These are phyloP conservation scores for Misgurnus mizolepis DNA, from an alignment of 2,113 vertebrate genomes.

Conservation along the genomic window DNA sequence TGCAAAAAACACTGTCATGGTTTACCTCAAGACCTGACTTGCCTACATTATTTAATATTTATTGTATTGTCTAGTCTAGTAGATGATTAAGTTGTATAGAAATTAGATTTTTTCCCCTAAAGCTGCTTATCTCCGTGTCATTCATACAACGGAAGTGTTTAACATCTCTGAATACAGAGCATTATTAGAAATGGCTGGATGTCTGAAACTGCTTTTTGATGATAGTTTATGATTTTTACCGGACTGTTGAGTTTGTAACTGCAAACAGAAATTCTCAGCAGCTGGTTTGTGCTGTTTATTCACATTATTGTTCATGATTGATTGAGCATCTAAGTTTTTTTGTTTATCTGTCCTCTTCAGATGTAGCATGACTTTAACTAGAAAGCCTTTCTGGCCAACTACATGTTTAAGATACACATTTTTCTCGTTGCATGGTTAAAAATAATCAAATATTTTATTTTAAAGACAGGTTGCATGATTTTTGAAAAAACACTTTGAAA, in stretches of 20 bases:
- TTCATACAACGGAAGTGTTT: neutral
- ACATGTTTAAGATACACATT: too few relatives aligned
- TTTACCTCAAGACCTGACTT: neutral
- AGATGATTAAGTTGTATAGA: neutral
- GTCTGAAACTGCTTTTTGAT: constrained; percentile 10
- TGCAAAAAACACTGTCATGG: constrained; percentile 3
- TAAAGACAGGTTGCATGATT: too few relatives aligned
- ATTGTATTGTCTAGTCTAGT: neutral
- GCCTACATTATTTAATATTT: neutral
- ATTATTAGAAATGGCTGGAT: neutral
- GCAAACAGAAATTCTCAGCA: neutral
- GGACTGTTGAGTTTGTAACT: neutral
- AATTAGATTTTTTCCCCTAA: neutral
- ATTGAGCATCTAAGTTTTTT: neutral
- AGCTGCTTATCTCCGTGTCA: neutral
- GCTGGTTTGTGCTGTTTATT: neutral
- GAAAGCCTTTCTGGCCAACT: too few relatives aligned
- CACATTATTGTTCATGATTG: constrained; percentile 2
- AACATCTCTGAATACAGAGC: neutral
- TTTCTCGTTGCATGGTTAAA: too few relatives aligned
- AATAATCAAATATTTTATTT: too few relatives aligned
- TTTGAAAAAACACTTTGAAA: too few relatives aligned
- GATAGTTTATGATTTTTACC: neutral
- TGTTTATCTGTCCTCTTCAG: neutral
- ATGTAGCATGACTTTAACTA: neutral